Evolutionary conservation across 2,888 invertebrate genomes (phyloP), one percentile per base, ranked within the genome.

Genomic region (Liodrosophila aerea): DNA sequence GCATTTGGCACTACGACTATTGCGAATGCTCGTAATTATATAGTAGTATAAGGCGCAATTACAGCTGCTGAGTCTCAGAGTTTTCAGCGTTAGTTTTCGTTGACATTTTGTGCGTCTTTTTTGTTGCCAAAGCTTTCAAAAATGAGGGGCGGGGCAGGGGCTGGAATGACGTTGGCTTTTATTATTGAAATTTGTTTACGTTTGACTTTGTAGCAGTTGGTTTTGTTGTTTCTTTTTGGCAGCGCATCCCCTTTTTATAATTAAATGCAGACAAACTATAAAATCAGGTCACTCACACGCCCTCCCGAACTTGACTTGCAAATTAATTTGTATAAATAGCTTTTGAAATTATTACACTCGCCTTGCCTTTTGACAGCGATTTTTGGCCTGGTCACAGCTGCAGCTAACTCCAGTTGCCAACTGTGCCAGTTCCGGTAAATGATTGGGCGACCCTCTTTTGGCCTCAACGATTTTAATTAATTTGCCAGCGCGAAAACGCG

Each of bases 161-260:
- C n/a, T n/a, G n/a, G n/a, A 9, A 8, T 18, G 37, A 13, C 34
- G 45, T 30, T 57, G 58, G 69, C 51, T 76, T 73, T 73, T 80
- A 80, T 73, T 83, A 83, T 83, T 80, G 63, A 80, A 80, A 77
- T 70, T 83, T 73, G 76, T 76, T 83, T 80, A 59, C 58, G 64
- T 65, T 22, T 65, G 67, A 47, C 57, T 71, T 67, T 65, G 51
- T 58, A 46, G 78, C 22, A 22, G 22, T 22, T 22, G 22, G 3
- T 22, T 5, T 22, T 22, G 22, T 5, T 22, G 2, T 22, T 22
- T 22, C 39, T 41, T 18, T 41, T 41, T 40, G 39, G 40, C 40
- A 41, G 27, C 64, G 56, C 73, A 63, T 65, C 76, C 64, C 22
- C 63, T 64, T 71, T 78, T 66, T 68, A 74, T 78, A 84, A 81